A percentile compares a stretch with the other conserved stretches of the same genome.
phyloP scores from a whole-genome alignment of 2,888 invertebrate species.

The Cantharis nigra region DNA sequence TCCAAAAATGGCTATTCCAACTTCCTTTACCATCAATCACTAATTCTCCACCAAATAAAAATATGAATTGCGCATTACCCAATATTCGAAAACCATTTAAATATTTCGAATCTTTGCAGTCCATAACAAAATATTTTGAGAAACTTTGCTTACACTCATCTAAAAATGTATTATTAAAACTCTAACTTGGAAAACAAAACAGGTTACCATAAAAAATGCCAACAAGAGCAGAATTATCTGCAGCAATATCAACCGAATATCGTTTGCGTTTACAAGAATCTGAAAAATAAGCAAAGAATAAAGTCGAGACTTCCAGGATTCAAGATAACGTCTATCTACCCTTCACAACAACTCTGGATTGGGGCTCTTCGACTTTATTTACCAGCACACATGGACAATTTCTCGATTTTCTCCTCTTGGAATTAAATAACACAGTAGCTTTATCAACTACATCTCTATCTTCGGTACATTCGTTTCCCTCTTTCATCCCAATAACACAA shows the following conservation, averaged over 20 bases:
- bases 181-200: background rate
- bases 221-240: constrained; percentile 16
- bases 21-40: constrained; percentile 43
- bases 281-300: background rate
- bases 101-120: constrained; percentile 32
- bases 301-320: background rate
- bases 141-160: constrained; percentile 21
- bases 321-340: background rate
- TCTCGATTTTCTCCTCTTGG: constrained; percentile 11
- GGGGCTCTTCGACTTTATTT: background rate
- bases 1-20: constrained; percentile 51
- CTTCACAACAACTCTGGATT: background rate
- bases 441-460: constrained; percentile 27
- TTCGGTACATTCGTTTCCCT: constrained; percentile 18
- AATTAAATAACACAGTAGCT: constrained; percentile 12
- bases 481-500: constrained; percentile 36
- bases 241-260: constrained; percentile 29
- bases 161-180: constrained; percentile 9
- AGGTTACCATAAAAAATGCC: constrained; percentile 38
- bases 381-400: constrained; percentile 15
- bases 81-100: constrained; percentile 44
- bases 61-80: constrained; percentile 48
- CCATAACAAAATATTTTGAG: constrained; percentile 30
- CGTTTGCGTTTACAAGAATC: constrained; percentile 36
- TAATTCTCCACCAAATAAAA: constrained; percentile 51